Evolutionary conservation across 2,113 vertebrate genomes (phyloP).

Genomic region (Oryzias melastigma): DNA sequence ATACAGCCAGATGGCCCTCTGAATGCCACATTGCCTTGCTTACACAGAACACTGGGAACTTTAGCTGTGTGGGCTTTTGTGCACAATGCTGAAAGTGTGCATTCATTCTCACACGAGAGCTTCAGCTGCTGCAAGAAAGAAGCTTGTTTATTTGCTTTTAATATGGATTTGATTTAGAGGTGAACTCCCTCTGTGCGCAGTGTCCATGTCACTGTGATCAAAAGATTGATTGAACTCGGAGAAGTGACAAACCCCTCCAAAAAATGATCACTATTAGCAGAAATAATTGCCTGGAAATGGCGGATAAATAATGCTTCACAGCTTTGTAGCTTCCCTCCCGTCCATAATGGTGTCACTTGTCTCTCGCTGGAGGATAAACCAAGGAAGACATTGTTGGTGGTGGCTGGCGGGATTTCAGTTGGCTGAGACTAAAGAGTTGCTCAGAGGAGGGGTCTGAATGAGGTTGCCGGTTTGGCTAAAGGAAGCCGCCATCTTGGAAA

Average conservation of each 20-base stretch:
- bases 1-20: constrained; percentile 80
- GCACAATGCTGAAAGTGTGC: constrained; percentile 72
- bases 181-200: too few species aligned
- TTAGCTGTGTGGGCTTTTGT: constrained; percentile 76
- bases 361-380: constrained; percentile 38
- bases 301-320: constrained; percentile 22
- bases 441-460: constrained; percentile 31
- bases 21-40: constrained; percentile 70
- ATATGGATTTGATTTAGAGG: too few species aligned
- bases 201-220: too few species aligned
- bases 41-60: constrained; percentile 73
- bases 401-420: constrained; percentile 50
- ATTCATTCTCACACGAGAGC: constrained; percentile 73
- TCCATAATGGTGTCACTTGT: constrained; percentile 57
- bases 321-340: constrained; percentile 30
- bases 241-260: too few species aligned
- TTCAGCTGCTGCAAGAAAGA: constrained; percentile 57
- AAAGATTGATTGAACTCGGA: too few species aligned
- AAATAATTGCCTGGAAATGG: constrained; percentile 22
- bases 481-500: constrained; percentile 6
- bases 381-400: constrained; percentile 43
- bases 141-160: constrained; percentile 46
- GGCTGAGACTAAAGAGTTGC: constrained; percentile 34
- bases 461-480: constrained; percentile 29
- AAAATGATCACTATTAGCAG: constrained; percentile 10